Evolutionary conservation across 2,888 invertebrate species (phyloP).

Genomic region (Mesochorus sp.): DNA sequence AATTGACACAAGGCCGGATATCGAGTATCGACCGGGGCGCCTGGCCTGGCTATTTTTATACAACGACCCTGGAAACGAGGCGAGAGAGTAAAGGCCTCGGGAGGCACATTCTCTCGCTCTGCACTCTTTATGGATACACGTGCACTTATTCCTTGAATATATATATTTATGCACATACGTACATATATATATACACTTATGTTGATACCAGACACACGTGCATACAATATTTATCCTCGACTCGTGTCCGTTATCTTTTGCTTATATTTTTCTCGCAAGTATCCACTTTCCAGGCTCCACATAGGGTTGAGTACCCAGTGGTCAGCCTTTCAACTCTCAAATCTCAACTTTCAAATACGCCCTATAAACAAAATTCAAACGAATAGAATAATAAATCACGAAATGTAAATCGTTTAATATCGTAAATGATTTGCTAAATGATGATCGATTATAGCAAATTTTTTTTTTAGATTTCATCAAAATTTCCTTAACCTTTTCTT

Average conservation of each 20-base stretch:
- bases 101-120: conserved; percentile 12
- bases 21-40: conserved; percentile 57
- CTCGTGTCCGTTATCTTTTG: conserved; percentile 9
- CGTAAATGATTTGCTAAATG: too few species aligned
- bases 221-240: neutral
- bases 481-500: too few species aligned
- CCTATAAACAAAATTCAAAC: too few species aligned
- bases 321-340: too few species aligned
- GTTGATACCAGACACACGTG: conserved; percentile 15
- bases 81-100: conserved; percentile 56
- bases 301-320: too few species aligned
- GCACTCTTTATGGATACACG: conserved; percentile 22
- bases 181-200: neutral
- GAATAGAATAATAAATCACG: too few species aligned
- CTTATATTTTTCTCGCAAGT: neutral
- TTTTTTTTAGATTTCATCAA: too few species aligned
- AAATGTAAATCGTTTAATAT: too few species aligned
- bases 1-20: conserved; percentile 62
- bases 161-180: neutral
- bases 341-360: too few species aligned
- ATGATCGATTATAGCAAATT: too few species aligned
- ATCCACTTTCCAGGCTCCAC: neutral
- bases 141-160: conserved; percentile 18
- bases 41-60: conserved; percentile 51
- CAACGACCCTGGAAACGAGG: conserved; percentile 57